Base-by-base conservation (phyloP, 2,113 vertebrate genomes). In the Kryptolebias marmoratus region DNA sequence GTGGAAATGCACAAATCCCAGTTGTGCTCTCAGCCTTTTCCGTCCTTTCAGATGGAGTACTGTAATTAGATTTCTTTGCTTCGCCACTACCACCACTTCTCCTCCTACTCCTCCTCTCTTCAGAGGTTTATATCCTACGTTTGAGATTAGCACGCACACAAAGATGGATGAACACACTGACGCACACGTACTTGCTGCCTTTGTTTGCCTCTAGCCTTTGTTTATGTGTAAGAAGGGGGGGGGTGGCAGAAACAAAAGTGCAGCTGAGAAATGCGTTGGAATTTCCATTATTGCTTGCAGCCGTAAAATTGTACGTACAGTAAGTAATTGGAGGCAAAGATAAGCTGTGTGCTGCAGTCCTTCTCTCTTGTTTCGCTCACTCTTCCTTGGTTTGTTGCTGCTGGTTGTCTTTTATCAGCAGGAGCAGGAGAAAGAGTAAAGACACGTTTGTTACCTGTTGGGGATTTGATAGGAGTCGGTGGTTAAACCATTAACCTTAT, bases 281-380 rank as follows among this genome's bases (percentile, higher is more conserved):
- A 83, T 86, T 86, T 77, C 77, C 63, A 50, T 65, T 72, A 56
- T 69, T n/a, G 79, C 84, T 82, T 4, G 58, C 42, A 44, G 85
- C 83, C 60, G 56, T 72, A 30, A 73, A 87, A 82, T 87, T 82
- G 83, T 87, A 83, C 72, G 59, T 81, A 77, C 60, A 80, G 76
- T 71, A 70, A 79, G 86, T 90, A 92, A 93, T 92, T 91, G 88
- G 88, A 68, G 62, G 73, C 27, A 3, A 73, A 87, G 89, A 91
- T 91, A 42, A 42, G 88, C 90, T 73, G 81, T 1, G 1, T 53
- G 63, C 9, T 72, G 31, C 66, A 1, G 0, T 68, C 48, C 60
- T 18, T 45, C 73, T 68, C 13, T n/a, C n/a, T 80, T 42, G 10
- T 42, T 1, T 42, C 10, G 39, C 66, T 71, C 44, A 49, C 45